Conservation (phyloP, 2,113 vertebrate species). For the Carassius carassius region DNA sequence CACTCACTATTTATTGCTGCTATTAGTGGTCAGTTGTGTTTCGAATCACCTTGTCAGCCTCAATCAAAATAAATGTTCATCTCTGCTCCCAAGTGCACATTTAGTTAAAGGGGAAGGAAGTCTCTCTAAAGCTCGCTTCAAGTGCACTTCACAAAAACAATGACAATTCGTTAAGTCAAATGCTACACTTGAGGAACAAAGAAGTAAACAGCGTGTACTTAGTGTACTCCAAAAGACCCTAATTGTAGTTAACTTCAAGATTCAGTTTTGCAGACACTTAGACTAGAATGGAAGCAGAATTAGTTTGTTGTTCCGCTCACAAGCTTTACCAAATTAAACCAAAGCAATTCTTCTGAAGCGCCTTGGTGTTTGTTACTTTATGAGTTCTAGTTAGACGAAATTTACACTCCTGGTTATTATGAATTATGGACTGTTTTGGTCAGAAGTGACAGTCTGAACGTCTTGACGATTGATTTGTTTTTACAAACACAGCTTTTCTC, state of each 20-base stretch:
- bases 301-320: not conserved
- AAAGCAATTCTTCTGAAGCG: not conserved
- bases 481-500: too few relatives aligned
- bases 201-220: not conserved
- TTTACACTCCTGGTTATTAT: too few relatives aligned
- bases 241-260: slow-evolving; percentile 32
- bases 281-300: slow-evolving; percentile 1
- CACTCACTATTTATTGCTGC: slow-evolving; percentile 57
- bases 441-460: too few relatives aligned
- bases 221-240: slow-evolving; percentile 14
- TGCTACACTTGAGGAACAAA: slow-evolving; percentile 45
- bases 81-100: slow-evolving; percentile 60
- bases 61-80: slow-evolving; percentile 59
- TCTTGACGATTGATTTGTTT: too few relatives aligned
- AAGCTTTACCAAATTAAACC: slow-evolving; percentile 1
- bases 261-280: slow-evolving; percentile 20
- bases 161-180: too few relatives aligned
- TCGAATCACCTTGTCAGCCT: slow-evolving; percentile 62
- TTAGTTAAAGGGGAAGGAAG: slow-evolving; percentile 63
- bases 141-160: too few relatives aligned
- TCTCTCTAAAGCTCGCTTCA: slow-evolving; percentile 50
- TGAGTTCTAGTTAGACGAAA: not conserved
- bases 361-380: not conserved
- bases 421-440: too few relatives aligned
- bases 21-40: slow-evolving; percentile 57